Base-by-base conservation (phyloP, 1,140 invertebrate species). In the Mamestra configurata region DNA sequence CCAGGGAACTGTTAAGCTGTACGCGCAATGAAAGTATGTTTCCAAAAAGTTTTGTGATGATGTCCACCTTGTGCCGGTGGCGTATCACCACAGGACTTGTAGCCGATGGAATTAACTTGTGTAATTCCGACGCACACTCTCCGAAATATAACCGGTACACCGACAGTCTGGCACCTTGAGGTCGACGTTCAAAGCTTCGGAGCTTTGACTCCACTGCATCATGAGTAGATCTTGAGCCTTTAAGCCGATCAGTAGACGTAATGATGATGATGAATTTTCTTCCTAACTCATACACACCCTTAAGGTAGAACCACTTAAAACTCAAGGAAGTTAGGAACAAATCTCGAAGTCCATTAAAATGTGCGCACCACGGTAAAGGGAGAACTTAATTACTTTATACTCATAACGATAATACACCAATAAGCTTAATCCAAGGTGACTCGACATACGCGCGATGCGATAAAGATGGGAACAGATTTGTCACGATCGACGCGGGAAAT, bases 381-480 rank as follows among this genome's bases (percentile, higher is more conserved):
- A 22, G 6, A 40, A 70, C 40, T 31, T 70, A 70, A 70, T 70
- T 70, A 70, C 66, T 70, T 66, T 49, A 15, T 51, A 31, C 43
- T 49, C 40, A 15, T 27, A 59, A 59, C 27, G 55, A 59, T 43
- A 70, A 70, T 70, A 43, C 31, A 66, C 24, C 31, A 66, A 43
- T 70, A 24, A 70, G 20, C n/a, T 15, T 46, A 49, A 68, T 68
- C 53, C 31, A 35, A 15, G 18, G 55, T n/a, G 55, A 46, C 66
- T 51, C 61, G 66, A 70, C 43, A 49, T 49, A 59, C 20, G 51
- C 51, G 51, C 2, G n/a, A 18, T 22, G 22, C 20, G 5, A 70
- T 70, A 46, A 70, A 49, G 22, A 10, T n/a, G 20, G 31, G 40
- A 15, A 15, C 55, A 59, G 24, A 59, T 59, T 31, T 35, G 55